A percentile compares a stretch with the other conserved stretches of the same genome.
phyloP scores from a whole-genome alignment of 2,113 vertebrate species.

The Anguilla japonica region DNA sequence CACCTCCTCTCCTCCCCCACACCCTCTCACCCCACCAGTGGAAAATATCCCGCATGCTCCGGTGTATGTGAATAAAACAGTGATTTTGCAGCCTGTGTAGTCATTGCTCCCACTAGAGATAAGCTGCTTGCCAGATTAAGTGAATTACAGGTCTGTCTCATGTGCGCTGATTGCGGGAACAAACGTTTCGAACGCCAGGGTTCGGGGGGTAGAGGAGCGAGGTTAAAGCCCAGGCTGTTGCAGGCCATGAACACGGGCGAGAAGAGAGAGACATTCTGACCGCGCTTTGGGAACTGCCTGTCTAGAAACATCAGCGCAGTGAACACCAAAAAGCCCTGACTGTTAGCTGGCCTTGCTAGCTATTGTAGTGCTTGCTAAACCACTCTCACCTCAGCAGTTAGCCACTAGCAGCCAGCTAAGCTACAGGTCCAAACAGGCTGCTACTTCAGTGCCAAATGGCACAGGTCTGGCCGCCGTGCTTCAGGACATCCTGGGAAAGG shows the following conservation, averaged over 20 bases:
- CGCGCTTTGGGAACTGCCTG: not conserved
- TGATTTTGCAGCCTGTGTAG: slow-evolving; percentile 28
- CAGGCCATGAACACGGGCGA: not conserved
- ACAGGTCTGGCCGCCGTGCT: not conserved
- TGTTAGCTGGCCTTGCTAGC: too few species aligned
- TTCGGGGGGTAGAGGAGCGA: not conserved
- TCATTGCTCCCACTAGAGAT: slow-evolving; percentile 16
- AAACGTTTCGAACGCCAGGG: not conserved
- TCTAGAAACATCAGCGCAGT: not conserved
- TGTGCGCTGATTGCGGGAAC: slow-evolving; percentile 20
- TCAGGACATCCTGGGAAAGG: not conserved
- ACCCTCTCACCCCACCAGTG: not conserved
- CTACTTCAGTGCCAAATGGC: too few species aligned
- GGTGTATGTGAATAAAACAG: slow-evolving; percentile 5
- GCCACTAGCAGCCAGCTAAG: too few species aligned
- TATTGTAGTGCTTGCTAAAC: not conserved
- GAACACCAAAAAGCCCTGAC: not conserved
- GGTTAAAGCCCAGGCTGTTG: slow-evolving; percentile 12
- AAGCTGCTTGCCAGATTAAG: slow-evolving; percentile 34
- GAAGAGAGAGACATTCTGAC: not conserved
- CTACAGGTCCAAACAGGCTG: too few species aligned
- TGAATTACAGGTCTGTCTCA: slow-evolving; percentile 21
- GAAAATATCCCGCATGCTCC: slow-evolving; percentile 13
- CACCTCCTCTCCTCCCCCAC: slow-evolving; percentile 30
- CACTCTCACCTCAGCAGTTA: not conserved